phyloP scores from a whole-genome alignment of 2,888 invertebrate genomes.

The Ceraclea dissimilis region DNA sequence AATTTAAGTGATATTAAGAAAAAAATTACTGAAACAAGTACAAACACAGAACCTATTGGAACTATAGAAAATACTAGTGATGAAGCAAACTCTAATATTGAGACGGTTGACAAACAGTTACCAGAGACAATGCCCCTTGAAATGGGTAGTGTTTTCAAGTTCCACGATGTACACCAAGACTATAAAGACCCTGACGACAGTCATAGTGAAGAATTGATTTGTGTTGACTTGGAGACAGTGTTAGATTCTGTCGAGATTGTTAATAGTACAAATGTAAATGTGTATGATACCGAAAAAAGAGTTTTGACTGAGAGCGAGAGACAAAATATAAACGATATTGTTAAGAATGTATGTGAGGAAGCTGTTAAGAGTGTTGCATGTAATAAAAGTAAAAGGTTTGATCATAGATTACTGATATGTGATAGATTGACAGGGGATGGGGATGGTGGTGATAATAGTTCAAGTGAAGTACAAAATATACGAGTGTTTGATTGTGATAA shows the following conservation, averaged over 20 bases:
- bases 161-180: background rate
- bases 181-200: slow-evolving; percentile 4
- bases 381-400: background rate
- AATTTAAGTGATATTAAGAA: no score
- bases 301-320: slow-evolving; percentile 1
- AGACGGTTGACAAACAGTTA: no score
- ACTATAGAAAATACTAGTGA: no score
- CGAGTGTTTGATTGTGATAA: background rate
- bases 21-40: no score
- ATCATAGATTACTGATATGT: background rate
- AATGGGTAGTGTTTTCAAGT: slow-evolving; percentile 1
- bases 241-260: background rate
- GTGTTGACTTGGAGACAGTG: background rate
- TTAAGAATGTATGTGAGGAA: slow-evolving; percentile 7
- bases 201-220: background rate
- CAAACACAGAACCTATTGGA: no score
- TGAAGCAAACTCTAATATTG: no score
- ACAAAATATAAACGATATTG: slow-evolving; percentile 3
- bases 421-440: background rate
- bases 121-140: background rate
- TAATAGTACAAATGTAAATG: slow-evolving; percentile 7
- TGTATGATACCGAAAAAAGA: background rate
- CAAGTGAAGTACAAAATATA: background rate
- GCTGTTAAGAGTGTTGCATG: slow-evolving; percentile 1
- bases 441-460: background rate